These are phyloP conservation scores for Cherax quadricarinatus DNA, from an alignment of 1,140 invertebrate genomes.

Conservation along the genomic window DNA sequence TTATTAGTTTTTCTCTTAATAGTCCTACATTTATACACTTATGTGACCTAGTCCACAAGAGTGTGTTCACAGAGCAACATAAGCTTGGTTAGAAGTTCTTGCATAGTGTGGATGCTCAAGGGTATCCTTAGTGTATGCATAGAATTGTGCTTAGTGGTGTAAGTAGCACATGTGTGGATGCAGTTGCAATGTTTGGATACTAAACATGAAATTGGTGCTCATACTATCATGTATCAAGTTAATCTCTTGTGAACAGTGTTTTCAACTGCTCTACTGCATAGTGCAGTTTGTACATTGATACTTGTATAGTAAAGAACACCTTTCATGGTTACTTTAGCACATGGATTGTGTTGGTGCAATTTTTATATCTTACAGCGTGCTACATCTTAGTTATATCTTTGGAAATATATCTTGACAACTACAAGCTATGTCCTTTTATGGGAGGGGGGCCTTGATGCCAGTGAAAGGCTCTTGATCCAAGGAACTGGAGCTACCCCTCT, in stretches of 20 bases:
- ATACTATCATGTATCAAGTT: background rate
- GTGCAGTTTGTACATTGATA: background rate
- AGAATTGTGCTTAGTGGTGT: background rate
- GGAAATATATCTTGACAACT: background rate
- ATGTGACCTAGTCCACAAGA: background rate
- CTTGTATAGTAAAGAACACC: background rate
- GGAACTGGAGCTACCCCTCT: too few species aligned
- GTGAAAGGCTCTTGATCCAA: too few species aligned
- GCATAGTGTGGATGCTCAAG: background rate
- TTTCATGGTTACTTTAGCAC: background rate
- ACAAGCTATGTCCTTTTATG: background rate
- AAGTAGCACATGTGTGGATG: background rate
- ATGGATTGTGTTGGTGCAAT: background rate
- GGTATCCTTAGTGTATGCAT: background rate
- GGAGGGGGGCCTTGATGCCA: background rate
- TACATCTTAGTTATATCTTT: background rate
- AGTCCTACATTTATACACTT: conserved; percentile 3
- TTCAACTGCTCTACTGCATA: background rate
- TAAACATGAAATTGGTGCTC: background rate
- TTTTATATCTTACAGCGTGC: background rate
- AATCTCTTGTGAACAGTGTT: background rate
- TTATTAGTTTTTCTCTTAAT: background rate
- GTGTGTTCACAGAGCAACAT: background rate
- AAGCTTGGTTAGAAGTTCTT: background rate
- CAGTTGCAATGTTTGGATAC: background rate